These are phyloP conservation scores for Apocheima hispidaria DNA, from an alignment of 2,888 invertebrate species.

Conservation along the genomic window DNA sequence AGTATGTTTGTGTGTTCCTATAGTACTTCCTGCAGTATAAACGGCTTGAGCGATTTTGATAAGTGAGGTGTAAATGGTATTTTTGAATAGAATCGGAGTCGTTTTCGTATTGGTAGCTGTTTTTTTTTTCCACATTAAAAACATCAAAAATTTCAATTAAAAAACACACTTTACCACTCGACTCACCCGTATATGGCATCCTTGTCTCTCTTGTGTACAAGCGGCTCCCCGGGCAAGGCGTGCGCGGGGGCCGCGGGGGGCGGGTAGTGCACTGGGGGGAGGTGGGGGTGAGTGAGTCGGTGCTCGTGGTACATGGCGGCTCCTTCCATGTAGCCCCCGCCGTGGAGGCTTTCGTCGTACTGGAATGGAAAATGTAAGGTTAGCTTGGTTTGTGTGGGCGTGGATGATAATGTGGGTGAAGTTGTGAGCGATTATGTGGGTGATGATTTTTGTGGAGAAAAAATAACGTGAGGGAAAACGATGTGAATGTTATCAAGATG, in stretches of 20 bases:
- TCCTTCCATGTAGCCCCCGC: conserved; percentile 94
- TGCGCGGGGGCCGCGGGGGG: conserved; percentile 95
- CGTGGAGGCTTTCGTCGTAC: conserved; percentile 97
- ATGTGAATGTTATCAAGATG: not conserved
- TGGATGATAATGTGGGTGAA: not conserved
- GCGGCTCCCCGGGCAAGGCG: conserved; percentile 94
- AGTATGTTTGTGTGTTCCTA: too few species aligned
- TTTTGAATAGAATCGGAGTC: too few species aligned
- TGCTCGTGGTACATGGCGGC: conserved; percentile 92
- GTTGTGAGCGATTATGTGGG: not conserved
- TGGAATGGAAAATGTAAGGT: conserved; percentile 66
- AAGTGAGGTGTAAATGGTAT: too few species aligned
- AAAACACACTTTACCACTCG: conserved; percentile 73
- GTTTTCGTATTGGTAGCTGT: not conserved
- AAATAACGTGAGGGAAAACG: too few species aligned
- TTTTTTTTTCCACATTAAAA: conserved; percentile 8
- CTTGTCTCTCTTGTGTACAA: conserved; percentile 98
- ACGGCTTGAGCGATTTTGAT: too few species aligned
- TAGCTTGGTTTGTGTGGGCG: conserved; percentile 16
- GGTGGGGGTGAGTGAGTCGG: conserved; percentile 92
- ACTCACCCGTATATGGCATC: conserved; percentile 99
- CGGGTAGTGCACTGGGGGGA: conserved; percentile 91
- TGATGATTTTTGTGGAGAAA: not conserved
- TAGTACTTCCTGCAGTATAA: too few species aligned
- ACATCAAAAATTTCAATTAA: conserved; percentile 30